Evolutionary conservation across 2,888 invertebrate species (phyloP).

Genomic region (Lithophane ornitopus): DNA sequence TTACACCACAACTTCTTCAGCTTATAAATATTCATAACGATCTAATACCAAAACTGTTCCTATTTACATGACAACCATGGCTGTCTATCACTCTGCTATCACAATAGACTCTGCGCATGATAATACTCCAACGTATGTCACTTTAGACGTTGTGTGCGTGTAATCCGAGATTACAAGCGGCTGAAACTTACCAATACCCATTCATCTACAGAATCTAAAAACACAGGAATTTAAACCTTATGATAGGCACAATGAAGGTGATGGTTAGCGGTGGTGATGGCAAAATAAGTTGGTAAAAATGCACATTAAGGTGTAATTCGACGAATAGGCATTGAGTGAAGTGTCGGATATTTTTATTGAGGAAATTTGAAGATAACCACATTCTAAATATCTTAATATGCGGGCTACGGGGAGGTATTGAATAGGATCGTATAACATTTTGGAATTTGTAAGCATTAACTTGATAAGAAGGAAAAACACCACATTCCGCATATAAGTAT

Average conservation of each 20-base stretch:
- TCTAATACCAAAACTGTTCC: conserved; percentile 60
- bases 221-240: conserved; percentile 33
- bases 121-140: conserved; percentile 64
- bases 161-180: conserved; percentile 65
- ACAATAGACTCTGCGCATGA: conserved; percentile 63
- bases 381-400: conserved; percentile 35
- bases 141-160: conserved; percentile 59
- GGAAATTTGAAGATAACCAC: conserved; percentile 36
- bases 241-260: not conserved
- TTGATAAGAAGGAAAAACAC: not conserved
- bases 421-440: conserved; percentile 12
- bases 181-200: conserved; percentile 34
- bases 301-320: conserved; percentile 54
- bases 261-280: not conserved
- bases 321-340: conserved; percentile 52
- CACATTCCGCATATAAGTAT: not conserved
- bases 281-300: conserved; percentile 21
- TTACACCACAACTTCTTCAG: conserved; percentile 49
- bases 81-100: conserved; percentile 65
- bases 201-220: not conserved
- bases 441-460: not conserved
- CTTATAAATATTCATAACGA: conserved; percentile 66
- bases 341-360: conserved; percentile 54
- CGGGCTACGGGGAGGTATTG: not conserved
- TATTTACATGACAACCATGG: conserved; percentile 62